Evolutionary conservation across 2,888 invertebrate species (phyloP).

Genomic region (Seira sanloemensis): DNA sequence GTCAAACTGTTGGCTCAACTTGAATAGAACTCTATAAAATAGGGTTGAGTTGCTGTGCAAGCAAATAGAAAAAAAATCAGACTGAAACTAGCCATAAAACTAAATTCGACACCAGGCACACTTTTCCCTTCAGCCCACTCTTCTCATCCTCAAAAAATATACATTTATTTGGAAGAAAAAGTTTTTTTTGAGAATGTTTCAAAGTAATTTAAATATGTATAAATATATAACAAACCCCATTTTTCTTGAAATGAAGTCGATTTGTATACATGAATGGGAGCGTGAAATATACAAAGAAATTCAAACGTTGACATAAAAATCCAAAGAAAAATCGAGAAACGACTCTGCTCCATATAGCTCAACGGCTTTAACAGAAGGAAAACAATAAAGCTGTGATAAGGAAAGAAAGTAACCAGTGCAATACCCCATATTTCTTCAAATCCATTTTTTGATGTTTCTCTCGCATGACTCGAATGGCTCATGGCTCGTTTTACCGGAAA

Average conservation of each 20-base stretch:
- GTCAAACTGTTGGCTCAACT: no score
- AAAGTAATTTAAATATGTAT: background rate
- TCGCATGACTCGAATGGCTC: constrained; percentile 56
- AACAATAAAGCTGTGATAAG: constrained; percentile 38
- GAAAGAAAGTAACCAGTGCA: constrained; percentile 34
- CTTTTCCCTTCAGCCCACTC: no score
- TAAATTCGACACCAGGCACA: no score
- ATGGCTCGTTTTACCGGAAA: constrained; percentile 18
- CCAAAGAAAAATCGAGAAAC: background rate
- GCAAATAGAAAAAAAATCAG: no score
- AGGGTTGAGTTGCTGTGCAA: no score
- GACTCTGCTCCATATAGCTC: background rate
- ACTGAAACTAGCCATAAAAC: no score
- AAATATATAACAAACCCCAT: background rate
- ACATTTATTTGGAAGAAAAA: no score
- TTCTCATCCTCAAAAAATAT: no score
- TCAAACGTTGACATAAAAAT: background rate
- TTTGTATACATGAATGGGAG: background rate
- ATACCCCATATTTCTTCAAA: constrained; percentile 39
- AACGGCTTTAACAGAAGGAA: background rate
- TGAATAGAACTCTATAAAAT: no score
- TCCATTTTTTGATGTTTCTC: constrained; percentile 58
- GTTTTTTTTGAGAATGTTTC: background rate
- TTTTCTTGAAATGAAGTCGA: background rate
- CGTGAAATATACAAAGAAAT: background rate